Evolutionary conservation across 2,113 vertebrate species (phyloP).

Genomic region (Rhinopomastus cyanomelas): DNA sequence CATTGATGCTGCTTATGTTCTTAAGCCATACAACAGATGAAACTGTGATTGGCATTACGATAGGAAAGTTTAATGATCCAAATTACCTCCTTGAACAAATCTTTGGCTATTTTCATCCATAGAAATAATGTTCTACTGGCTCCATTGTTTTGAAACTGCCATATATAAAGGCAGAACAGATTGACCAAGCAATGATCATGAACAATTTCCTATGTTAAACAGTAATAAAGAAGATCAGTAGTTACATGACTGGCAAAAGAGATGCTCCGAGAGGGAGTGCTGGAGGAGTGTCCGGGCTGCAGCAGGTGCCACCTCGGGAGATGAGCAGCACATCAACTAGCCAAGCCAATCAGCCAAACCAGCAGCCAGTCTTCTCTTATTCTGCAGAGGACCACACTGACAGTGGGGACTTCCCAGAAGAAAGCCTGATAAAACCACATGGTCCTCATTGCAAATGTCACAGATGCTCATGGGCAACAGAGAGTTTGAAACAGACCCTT

Average conservation of each 20-base stretch:
- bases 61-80: constrained; percentile 16
- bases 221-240: constrained; percentile 4
- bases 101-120: constrained; percentile 6
- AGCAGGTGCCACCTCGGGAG: neutral
- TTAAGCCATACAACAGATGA: neutral
- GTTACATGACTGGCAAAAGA: neutral
- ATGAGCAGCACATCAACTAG: neutral
- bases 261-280: neutral
- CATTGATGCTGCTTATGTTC: neutral
- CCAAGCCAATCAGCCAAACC: neutral
- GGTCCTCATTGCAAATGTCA: neutral
- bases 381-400: neutral
- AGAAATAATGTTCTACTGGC: constrained; percentile 13
- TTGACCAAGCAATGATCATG: neutral
- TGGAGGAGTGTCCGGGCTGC: neutral
- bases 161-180: neutral
- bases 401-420: neutral
- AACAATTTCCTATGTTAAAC: neutral
- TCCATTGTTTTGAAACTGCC: neutral
- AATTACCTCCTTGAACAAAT: neutral
- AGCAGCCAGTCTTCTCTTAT: fast-evolving
- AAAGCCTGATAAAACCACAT: fast-evolving
- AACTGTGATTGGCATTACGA: neutral
- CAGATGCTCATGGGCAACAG: neutral
- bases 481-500: neutral